Evolutionary conservation across 2,113 vertebrate species (phyloP), one percentile per base, ranked within the genome.

Genomic region (Hipposideros armiger): DNA sequence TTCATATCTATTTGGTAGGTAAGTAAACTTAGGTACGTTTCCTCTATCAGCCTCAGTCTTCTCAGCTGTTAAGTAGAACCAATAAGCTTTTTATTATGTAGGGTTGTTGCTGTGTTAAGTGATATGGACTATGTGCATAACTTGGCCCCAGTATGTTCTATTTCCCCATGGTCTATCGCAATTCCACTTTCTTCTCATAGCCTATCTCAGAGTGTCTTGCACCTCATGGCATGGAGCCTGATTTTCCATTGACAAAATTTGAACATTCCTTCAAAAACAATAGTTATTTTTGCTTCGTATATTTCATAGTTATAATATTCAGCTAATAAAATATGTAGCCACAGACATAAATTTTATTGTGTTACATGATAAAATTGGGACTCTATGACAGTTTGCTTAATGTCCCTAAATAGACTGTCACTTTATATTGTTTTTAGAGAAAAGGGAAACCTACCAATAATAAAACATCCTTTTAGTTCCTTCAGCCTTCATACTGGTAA

Each of bases 221-320:
- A 24, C 19, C 45, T 93, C 66, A 17, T 52, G 32, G 83, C 26
- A 30, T 32, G 24, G 40, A 94, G 24, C 7, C 17, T 36, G 16
- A n/a, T 16, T 90, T 47, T n/a, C 28, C 36, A 62, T 3, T 20
- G 24, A 88, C 40, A 91, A 14, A 87, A 60, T 56, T 40, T 70
- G n/a, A 7, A 62, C 3, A 80, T 2, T 54, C 15, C 54, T 96
- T 94, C 30, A 83, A 88, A 87, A 54, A 52, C 24, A 3, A 58
- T 52, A 47, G 7, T 94, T 19, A 91, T 54, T 91, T 97, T 91
- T 72, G 16, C 52, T 91, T 78, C 56, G 26, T 73, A 15, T 78
- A 64, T 72, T 87, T 93, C 60, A 91, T n/a, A 76, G 28, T 93
- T 78, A 26, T 56, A 66, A 66, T 40, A 87, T 36, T 17, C 11